These are phyloP conservation scores for Helicoverpa armigera DNA, from an alignment of 1,140 invertebrate genomes.

Conservation along the genomic window DNA sequence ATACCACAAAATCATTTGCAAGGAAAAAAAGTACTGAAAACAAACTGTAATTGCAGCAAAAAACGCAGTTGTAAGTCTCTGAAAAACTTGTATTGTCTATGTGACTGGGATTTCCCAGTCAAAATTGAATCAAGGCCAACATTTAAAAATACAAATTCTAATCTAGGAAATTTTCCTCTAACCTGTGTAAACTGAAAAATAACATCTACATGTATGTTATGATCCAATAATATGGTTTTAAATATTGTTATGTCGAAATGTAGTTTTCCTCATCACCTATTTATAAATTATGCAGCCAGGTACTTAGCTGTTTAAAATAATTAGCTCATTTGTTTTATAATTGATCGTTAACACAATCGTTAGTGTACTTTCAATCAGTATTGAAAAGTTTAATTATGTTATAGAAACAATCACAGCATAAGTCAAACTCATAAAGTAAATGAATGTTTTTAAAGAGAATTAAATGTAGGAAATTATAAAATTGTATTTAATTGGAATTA, in stretches of 20 bases:
- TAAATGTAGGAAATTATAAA: too few species aligned
- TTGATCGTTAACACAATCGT: background rate
- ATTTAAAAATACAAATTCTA: background rate
- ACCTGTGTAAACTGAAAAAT: background rate
- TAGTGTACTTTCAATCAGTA: background rate
- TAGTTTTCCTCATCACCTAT: background rate
- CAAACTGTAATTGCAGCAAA: too few species aligned
- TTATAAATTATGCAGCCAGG: background rate
- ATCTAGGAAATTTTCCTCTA: background rate
- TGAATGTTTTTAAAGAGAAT: too few species aligned
- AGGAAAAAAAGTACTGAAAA: too few species aligned
- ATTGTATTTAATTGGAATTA: too few species aligned
- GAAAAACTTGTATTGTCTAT: background rate
- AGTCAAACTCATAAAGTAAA: too few species aligned
- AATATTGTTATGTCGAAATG: background rate
- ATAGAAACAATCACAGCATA: background rate
- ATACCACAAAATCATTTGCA: too few species aligned
- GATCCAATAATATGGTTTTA: background rate
- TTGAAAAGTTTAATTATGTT: background rate
- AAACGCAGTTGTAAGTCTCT: too few species aligned
- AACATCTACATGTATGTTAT: background rate
- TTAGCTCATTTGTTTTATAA: background rate
- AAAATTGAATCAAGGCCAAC: background rate
- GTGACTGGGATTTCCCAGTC: background rate
- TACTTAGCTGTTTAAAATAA: conserved; percentile 9